These are phyloP conservation scores for Tilapia sparmanii DNA, from an alignment of 2,113 vertebrate species.

Conservation along the genomic window DNA sequence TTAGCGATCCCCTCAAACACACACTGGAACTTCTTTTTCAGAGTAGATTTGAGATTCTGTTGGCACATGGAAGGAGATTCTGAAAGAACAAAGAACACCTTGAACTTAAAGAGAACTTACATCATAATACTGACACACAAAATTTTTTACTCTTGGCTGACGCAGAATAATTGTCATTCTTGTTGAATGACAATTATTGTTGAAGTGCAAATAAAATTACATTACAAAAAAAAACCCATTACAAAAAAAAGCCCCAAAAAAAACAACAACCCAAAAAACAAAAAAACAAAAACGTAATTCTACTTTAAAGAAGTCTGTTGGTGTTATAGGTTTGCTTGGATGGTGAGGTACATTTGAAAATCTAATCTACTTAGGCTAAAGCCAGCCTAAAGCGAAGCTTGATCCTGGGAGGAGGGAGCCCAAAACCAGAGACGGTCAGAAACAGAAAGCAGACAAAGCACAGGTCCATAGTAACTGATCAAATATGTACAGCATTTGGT, in stretches of 20 bases:
- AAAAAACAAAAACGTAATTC: rapidly evolving
- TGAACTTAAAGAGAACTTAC: background rate
- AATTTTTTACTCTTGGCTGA: background rate
- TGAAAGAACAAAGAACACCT: background rate
- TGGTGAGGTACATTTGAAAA: background rate
- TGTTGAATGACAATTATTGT: no score
- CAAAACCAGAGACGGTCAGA: background rate
- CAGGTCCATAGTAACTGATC: background rate
- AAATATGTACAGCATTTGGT: background rate
- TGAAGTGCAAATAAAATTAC: background rate
- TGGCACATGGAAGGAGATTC: background rate
- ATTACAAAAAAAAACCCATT: background rate
- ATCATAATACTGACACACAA: background rate
- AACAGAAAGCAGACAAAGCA: background rate
- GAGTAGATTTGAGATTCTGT: background rate
- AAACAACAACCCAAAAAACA: rapidly evolving
- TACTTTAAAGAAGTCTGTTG: background rate
- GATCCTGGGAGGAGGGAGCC: background rate
- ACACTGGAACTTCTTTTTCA: background rate
- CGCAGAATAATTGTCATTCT: background rate
- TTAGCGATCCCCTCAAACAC: background rate
- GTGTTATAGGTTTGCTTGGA: background rate
- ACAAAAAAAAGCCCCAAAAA: background rate
- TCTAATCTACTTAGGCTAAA: background rate
- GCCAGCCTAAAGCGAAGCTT: background rate